These are phyloP conservation scores for Alauda arvensis DNA, from an alignment of 2,797 vertebrate species.

Conservation along the genomic window DNA sequence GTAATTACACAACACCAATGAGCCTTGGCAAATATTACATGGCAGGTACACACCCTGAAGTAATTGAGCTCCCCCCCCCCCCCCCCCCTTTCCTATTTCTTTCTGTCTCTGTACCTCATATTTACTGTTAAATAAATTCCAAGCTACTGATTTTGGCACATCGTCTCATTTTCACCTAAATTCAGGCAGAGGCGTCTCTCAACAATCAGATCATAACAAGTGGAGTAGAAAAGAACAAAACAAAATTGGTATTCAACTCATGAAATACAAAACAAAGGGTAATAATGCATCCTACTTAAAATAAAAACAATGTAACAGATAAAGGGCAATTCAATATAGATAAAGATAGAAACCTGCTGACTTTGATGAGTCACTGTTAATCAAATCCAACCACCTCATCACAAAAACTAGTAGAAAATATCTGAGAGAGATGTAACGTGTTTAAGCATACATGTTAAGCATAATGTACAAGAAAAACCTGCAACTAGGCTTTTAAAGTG, in stretches of 20 bases:
- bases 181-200: not conserved
- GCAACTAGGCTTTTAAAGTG: not conserved
- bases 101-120: not conserved
- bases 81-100: not conserved
- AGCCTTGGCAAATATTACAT: not conserved
- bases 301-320: not conserved
- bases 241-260: not conserved
- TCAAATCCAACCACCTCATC: not conserved
- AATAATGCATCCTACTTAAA: not conserved
- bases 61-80: not conserved
- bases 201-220: not conserved
- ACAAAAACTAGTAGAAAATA: not conserved
- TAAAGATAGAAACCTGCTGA: not conserved
- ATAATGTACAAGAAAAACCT: not conserved
- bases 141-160: not conserved
- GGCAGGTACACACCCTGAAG: not conserved
- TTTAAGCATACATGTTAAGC: not conserved
- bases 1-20: not conserved
- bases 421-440: not conserved
- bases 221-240: not conserved
- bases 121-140: not conserved
- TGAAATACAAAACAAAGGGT: not conserved
- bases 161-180: not conserved
- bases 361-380: not conserved
- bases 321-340: not conserved